Evolutionary conservation across 64 coral and sea anemone species (phyloP), one percentile per base, ranked within the genome.

Genomic region (Pocillopora verrucosa): DNA sequence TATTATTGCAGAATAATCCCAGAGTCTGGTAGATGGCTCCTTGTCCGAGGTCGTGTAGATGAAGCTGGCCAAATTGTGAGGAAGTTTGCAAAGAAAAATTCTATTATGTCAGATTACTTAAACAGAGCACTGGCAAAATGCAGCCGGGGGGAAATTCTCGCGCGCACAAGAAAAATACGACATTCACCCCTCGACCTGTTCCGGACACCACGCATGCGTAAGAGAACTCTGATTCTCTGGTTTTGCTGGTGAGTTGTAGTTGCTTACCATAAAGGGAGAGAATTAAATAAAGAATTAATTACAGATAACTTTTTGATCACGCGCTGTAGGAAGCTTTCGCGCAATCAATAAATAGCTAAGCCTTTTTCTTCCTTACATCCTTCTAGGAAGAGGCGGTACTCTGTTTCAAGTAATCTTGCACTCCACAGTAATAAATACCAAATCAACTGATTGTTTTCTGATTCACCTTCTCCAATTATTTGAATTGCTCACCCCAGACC

Each of bases 21-120:
- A 3, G 81, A 91, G 69, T 91, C 90, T 3, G 25, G 72, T 5
- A 63, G 90, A 76, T 91, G 90, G 90, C 81, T 91, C n/a, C 62
- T 91, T 58, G 73, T 73, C 24, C 70, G 78, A 56, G 83, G 83
- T 59, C 80, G 16, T 11, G n/a, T 51, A 2, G 81, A 91, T 20
- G 81, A 86, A 34, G 90, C 90, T 11, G 1, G 17, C n/a, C 22
- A 38, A 13, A 73, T 85, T 65, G 61, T 91, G 11, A 58, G 30
- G 59, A 76, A 78, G 17, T 91, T 51, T 16, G 72, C 74, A 13
- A 36, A 56, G 5, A 74, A 60, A 56, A 36, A n/a, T 37, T 57
- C 72, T 51, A 34, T 69, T 11, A 35, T 77, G 5, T 9, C 61
- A n/a, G 59, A 64, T 24, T 60, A 13, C 9, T 15, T 91, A 60